phyloP scores from a whole-genome alignment of 2,888 invertebrate genomes.

The Hirtodrosophila histrioides region DNA sequence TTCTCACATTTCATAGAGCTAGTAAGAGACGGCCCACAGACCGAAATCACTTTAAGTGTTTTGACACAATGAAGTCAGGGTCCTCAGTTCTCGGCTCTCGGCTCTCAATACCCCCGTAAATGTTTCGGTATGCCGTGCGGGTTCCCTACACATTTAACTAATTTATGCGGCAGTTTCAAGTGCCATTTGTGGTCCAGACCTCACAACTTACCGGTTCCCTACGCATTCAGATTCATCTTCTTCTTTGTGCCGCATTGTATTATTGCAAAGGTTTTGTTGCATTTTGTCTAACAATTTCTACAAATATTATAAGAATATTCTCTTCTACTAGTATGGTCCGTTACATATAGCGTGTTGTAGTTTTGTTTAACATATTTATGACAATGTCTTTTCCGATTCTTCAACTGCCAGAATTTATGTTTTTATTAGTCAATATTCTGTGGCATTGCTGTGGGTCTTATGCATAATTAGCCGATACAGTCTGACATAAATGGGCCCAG shows the following conservation, averaged over 20 bases:
- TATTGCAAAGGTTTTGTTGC: slow-evolving; percentile 68
- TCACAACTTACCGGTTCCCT: slow-evolving; percentile 49
- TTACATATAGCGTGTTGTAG: slow-evolving; percentile 62
- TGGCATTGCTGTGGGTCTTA: slow-evolving; percentile 61
- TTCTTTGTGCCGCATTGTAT: slow-evolving; percentile 26
- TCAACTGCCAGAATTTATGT: slow-evolving; percentile 49
- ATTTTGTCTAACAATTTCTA: slow-evolving; percentile 59
- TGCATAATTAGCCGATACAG: slow-evolving; percentile 64
- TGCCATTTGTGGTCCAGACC: slow-evolving; percentile 77
- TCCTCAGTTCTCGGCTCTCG: slow-evolving; percentile 37
- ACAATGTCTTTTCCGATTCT: slow-evolving; percentile 37
- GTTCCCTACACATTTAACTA: slow-evolving; percentile 61
- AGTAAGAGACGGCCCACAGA: slow-evolving; percentile 16
- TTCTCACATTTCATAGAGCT: slow-evolving; percentile 61
- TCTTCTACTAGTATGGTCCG: slow-evolving; percentile 32
- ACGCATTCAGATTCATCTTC: slow-evolving; percentile 6
- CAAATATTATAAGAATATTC: slow-evolving; percentile 24
- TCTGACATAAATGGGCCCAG: slow-evolving; percentile 42
- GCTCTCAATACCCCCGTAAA: slow-evolving; percentile 3
- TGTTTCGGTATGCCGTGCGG: slow-evolving; percentile 35
- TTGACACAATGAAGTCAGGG: slow-evolving; percentile 76
- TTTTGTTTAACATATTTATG: slow-evolving; percentile 80
- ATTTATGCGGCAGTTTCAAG: slow-evolving; percentile 76
- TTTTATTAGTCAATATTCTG: slow-evolving; percentile 58
- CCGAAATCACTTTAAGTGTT: slow-evolving; percentile 76